These are phyloP conservation scores for Oreamnos americanus DNA, from an alignment of 2,113 vertebrate genomes.

Conservation along the genomic window DNA sequence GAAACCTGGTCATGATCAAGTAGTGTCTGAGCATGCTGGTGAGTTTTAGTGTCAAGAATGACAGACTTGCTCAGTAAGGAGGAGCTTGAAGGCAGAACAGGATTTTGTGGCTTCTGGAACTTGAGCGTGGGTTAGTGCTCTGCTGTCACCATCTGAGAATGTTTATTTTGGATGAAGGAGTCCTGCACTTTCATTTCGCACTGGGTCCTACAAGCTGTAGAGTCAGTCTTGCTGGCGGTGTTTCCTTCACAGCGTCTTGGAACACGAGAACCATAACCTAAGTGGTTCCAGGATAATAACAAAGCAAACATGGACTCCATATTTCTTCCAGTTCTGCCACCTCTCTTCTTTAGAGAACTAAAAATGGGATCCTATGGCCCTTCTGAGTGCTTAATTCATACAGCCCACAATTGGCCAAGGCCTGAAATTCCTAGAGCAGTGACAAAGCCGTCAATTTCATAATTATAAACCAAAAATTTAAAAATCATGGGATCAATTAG, in stretches of 20 bases:
- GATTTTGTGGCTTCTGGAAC: not conserved
- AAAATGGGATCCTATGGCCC: not conserved
- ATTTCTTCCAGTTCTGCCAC: not conserved
- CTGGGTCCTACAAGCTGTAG: not conserved
- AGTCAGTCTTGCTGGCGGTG: fast-evolving
- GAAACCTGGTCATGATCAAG: not conserved
- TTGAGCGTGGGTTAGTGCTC: too few relatives aligned
- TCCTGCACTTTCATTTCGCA: not conserved
- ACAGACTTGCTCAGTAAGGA: too few relatives aligned
- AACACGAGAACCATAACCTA: not conserved
- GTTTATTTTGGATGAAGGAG: not conserved
- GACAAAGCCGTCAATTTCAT: not conserved
- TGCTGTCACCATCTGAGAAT: not conserved
- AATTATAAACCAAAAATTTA: not conserved
- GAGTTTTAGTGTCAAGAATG: not conserved
- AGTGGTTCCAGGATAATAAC: not conserved
- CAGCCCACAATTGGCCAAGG: not conserved
- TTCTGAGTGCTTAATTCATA: not conserved
- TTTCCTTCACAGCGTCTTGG: too few relatives aligned
- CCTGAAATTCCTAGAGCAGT: not conserved
- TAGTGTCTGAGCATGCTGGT: not conserved
- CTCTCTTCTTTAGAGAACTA: not conserved
- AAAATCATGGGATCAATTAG: not conserved
- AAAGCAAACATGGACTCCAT: not conserved
- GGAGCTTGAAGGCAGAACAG: not conserved